Evolutionary conservation across 2,888 invertebrate genomes (phyloP).

Genomic region (Lydus trimaculatus): DNA sequence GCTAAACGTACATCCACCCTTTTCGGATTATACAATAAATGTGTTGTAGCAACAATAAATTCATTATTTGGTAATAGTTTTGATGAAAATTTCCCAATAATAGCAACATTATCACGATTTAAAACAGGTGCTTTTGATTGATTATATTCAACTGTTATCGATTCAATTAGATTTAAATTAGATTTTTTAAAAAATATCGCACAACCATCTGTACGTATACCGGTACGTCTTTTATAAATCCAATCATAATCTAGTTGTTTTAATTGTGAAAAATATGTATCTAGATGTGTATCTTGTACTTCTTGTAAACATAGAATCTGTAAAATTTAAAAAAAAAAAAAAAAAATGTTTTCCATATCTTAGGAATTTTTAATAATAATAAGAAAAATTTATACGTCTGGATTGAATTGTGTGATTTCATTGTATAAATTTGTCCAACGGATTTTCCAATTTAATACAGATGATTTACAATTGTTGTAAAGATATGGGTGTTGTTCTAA

Average conservation of each 20-base stretch:
- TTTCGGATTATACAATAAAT: slow-evolving; percentile 90
- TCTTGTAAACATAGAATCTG: slow-evolving; percentile 91
- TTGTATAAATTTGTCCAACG: slow-evolving; percentile 66
- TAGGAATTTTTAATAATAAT: no score
- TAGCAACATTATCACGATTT: slow-evolving; percentile 87
- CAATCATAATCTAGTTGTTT: slow-evolving; percentile 66
- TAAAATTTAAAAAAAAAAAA: slow-evolving; percentile 48
- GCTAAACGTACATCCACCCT: slow-evolving; percentile 90
- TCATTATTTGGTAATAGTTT: slow-evolving; percentile 61
- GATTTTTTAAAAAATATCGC: slow-evolving; percentile 81
- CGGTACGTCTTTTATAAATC: slow-evolving; percentile 85
- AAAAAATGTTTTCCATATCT: no score
- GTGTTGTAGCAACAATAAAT: slow-evolving; percentile 90
- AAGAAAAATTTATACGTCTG: slow-evolving; percentile 63
- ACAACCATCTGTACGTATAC: slow-evolving; percentile 84
- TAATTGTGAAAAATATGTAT: slow-evolving; percentile 66
- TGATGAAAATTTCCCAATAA: slow-evolving; percentile 77
- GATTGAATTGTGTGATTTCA: slow-evolving; percentile 66
- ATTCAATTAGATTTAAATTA: slow-evolving; percentile 72
- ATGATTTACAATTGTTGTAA: slow-evolving; percentile 69
- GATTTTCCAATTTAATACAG: slow-evolving; percentile 73
- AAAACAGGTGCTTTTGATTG: slow-evolving; percentile 70
- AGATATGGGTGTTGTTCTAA: slow-evolving; percentile 76
- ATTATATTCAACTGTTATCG: slow-evolving; percentile 74
- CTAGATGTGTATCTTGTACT: slow-evolving; percentile 77